Evolutionary conservation across 2,888 invertebrate species (phyloP).

Genomic region (Drosophila infuscata): DNA sequence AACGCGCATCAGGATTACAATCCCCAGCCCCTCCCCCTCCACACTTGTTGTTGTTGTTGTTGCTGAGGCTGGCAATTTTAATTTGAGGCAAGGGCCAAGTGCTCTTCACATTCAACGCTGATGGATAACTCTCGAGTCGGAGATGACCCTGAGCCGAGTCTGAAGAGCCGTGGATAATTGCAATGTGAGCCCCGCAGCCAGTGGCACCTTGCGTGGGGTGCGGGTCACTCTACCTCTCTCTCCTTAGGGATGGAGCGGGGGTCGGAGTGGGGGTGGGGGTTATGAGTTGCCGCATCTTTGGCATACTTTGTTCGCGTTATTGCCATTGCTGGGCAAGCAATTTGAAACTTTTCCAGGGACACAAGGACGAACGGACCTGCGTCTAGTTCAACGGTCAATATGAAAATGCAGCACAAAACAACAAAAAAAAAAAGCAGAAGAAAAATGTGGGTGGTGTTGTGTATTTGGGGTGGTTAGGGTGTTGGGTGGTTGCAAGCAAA

Average conservation of each 20-base stretch:
- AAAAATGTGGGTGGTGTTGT: not conserved
- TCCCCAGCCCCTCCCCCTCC: not conserved
- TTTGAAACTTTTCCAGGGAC: constrained; percentile 60
- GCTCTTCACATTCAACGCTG: constrained; percentile 37
- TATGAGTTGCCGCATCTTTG: constrained; percentile 15
- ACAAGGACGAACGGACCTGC: constrained; percentile 47
- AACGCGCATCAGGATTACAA: constrained; percentile 35
- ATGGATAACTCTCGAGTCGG: constrained; percentile 65
- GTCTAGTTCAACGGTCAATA: constrained; percentile 58
- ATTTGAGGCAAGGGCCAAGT: constrained; percentile 61
- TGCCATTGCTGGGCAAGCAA: constrained; percentile 44
- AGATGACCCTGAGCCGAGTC: constrained; percentile 28
- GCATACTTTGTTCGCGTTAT: constrained; percentile 43
- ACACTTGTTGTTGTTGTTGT: constrained; percentile 2
- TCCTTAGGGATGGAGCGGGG: constrained; percentile 2
- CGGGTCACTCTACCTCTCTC: not conserved
- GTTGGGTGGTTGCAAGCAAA: not conserved
- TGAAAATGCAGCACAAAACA: constrained; percentile 35
- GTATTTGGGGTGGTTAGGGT: too few species aligned
- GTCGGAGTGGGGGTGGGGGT: not conserved
- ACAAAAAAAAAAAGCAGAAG: not conserved
- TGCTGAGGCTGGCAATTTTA: constrained; percentile 46
- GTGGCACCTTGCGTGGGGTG: not conserved
- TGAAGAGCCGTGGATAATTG: constrained; percentile 60
- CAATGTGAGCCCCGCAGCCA: constrained; percentile 51